These are phyloP conservation scores for Chelonus insularis DNA, from an alignment of 1,140 invertebrate species.

Conservation along the genomic window DNA sequence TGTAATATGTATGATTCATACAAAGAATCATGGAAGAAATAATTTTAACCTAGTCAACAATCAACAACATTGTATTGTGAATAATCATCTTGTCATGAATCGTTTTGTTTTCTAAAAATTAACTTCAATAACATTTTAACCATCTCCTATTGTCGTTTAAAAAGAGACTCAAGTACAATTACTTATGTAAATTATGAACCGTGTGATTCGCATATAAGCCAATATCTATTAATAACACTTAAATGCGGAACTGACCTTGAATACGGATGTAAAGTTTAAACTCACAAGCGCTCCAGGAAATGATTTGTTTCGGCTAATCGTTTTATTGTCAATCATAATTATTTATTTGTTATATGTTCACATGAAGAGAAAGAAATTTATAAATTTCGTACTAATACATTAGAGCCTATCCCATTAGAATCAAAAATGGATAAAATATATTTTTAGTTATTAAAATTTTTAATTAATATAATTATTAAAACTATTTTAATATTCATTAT, in stretches of 20 bases:
- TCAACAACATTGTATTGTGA: too few relatives aligned
- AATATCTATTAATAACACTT: slow-evolving; percentile 31
- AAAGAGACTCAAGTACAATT: slow-evolving; percentile 7
- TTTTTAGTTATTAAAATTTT: too few relatives aligned
- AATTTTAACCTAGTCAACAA: too few relatives aligned
- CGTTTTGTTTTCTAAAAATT: not conserved
- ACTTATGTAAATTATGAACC: not conserved
- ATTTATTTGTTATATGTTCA: slow-evolving; percentile 5
- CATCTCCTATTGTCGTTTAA: not conserved
- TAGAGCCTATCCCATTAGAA: too few relatives aligned
- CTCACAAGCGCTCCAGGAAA: slow-evolving; percentile 23
- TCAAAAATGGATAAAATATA: too few relatives aligned
- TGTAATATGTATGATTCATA: too few relatives aligned
- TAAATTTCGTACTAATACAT: too few relatives aligned
- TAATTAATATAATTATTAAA: too few relatives aligned
- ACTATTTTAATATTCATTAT: too few relatives aligned
- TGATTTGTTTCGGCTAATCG: slow-evolving; percentile 1
- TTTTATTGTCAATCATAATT: not conserved
- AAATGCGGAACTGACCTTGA: slow-evolving; percentile 32
- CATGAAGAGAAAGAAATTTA: slow-evolving; percentile 1
- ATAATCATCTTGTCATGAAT: too few relatives aligned
- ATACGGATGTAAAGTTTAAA: slow-evolving; percentile 5
- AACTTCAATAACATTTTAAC: slow-evolving; percentile 2
- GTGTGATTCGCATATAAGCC: slow-evolving; percentile 20
- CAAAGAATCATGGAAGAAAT: too few relatives aligned